Evolutionary conservation across 2,113 vertebrate genomes (phyloP).

Genomic region (Corythornis cristatus): DNA sequence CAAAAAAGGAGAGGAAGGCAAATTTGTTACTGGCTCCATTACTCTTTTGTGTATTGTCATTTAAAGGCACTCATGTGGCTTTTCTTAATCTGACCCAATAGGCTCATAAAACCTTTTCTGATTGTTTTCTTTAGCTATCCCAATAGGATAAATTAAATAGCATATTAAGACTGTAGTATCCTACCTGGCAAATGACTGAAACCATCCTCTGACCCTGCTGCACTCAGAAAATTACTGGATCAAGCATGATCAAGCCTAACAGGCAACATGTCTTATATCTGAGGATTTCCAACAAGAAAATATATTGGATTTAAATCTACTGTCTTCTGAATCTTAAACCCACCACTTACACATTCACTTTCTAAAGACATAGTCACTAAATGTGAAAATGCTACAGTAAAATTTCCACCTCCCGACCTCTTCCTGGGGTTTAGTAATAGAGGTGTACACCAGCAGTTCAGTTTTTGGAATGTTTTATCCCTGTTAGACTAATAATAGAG

Average conservation of each 20-base stretch:
- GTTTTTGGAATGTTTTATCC: background rate
- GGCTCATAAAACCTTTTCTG: slow-evolving; percentile 13
- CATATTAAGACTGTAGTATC: background rate
- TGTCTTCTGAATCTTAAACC: background rate
- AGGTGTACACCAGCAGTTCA: background rate
- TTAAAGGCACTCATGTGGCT: background rate
- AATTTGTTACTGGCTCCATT: background rate
- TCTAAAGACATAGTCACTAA: background rate
- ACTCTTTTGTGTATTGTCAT: background rate
- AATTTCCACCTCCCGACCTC: background rate
- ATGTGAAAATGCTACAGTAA: background rate
- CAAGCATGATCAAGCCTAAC: background rate
- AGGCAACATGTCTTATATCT: background rate
- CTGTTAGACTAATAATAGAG: background rate
- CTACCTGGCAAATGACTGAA: background rate
- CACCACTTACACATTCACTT: background rate
- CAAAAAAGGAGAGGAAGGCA: background rate
- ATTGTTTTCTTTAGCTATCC: background rate
- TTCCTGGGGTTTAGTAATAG: background rate
- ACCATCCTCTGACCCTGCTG: background rate
- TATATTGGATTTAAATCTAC: background rate
- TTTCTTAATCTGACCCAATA: slow-evolving; percentile 5
- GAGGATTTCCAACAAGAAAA: background rate
- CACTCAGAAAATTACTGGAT: background rate
- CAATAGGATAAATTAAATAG: slow-evolving; percentile 4